phyloP scores from a whole-genome alignment of 2,113 vertebrate genomes.

The Nettapus auritus region DNA sequence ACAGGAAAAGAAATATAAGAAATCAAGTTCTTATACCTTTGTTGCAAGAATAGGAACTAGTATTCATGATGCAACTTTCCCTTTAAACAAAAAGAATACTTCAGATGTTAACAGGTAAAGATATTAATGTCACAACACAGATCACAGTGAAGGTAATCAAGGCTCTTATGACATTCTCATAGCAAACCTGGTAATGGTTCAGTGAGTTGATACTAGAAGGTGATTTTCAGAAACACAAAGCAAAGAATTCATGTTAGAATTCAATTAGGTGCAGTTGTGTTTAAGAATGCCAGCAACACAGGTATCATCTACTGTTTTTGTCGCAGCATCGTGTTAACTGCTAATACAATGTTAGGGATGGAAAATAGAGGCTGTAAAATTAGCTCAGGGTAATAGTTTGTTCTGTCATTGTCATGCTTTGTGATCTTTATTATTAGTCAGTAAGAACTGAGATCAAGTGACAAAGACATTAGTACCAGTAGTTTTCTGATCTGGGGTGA shows the following conservation, averaged over 20 bases:
- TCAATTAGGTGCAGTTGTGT: neutral
- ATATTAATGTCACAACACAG: neutral
- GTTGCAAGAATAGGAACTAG: neutral
- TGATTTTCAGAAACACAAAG: neutral
- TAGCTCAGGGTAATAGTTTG: neutral
- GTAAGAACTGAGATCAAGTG: neutral
- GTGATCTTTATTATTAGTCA: conserved; percentile 26
- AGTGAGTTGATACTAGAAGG: neutral
- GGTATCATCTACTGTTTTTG: neutral
- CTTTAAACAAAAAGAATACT: neutral
- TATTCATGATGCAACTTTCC: neutral
- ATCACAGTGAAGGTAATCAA: neutral
- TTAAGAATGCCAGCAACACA: neutral
- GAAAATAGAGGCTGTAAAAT: neutral
- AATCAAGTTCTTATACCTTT: neutral
- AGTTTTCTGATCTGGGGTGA: neutral
- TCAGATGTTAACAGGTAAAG: neutral
- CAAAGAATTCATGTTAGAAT: neutral
- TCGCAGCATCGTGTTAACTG: neutral
- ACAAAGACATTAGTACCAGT: conserved; percentile 41
- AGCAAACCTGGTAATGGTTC: neutral
- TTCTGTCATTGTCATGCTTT: neutral
- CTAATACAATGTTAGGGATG: neutral
- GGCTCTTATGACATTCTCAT: neutral
- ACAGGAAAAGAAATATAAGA: too few species aligned